Base-by-base conservation (phyloP, 2,797 vertebrate species). In the Clarias fuscus region DNA sequence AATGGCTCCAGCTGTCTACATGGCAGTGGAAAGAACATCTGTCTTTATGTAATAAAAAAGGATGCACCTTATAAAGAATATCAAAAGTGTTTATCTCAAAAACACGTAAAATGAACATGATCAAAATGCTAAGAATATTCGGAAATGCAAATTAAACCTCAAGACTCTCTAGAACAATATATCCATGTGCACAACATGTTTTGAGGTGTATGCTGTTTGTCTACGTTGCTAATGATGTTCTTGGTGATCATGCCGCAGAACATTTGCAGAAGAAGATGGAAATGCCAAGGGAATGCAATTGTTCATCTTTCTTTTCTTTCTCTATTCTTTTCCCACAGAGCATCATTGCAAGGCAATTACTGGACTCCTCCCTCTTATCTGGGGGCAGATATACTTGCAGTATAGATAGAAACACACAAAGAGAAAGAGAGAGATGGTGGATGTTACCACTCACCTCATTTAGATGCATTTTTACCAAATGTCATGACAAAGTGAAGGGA, bases 401-500 rank as follows among this genome's bases (percentile, higher is more conserved):
- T 75, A 84, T 62, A 72, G 40, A 64, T 17, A 20, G 17, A 87
- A 8, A 67, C 80, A 82, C n/a, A 53, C n/a, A 53, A 40, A 85
- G 75, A 70, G 83, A 85, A 84, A 76, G 79, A 80, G 83, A 78
- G 59, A 65, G 37, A 40, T 68, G 75, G 88, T 88, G 87, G 87
- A 90, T 84, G 82, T 86, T 87, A 87, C 71, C 89, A 87, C 87
- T 88, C 75, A 70, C 75, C 85, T 90, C 79, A 89, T 87, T 89
- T 58, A 83, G 24, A 85, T 76, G 76, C 83, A 89, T 91, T 84
- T 89, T 91, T 90, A 86, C 90, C 84, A 90, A 89, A 91, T 89
- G 71, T 70, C 65, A 85, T 84, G 83, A 79, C 89, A 76, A 82
- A 76, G 70, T 84, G 67, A 68, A 87, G 48, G 75, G 86, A 85